phyloP scores from a whole-genome alignment of 2,113 vertebrate species.

The Thamnophis sirtalis region DNA sequence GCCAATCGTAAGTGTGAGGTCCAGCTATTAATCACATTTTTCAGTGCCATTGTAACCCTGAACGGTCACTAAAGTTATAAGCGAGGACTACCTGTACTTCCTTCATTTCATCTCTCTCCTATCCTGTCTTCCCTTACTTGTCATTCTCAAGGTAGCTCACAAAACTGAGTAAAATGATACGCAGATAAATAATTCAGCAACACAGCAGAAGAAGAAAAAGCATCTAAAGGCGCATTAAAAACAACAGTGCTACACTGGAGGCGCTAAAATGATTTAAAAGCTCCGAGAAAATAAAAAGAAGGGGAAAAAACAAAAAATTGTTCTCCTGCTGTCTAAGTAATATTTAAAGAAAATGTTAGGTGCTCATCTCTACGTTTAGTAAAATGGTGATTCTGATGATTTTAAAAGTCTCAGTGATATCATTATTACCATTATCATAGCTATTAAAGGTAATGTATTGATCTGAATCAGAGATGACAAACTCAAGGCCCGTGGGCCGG shows the following conservation, averaged over 20 bases:
- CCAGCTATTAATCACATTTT: not conserved
- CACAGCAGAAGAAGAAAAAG: not conserved
- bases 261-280: not conserved
- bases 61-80: not conserved
- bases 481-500: too few species aligned
- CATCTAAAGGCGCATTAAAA: not conserved
- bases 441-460: conserved; percentile 22
- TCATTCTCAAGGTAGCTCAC: not conserved
- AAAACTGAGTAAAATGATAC: not conserved
- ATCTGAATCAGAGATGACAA: conserved; percentile 13
- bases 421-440: not conserved
- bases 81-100: not conserved
- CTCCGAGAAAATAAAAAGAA: not conserved
- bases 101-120: not conserved
- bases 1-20: too few species aligned
- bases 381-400: not conserved
- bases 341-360: not conserved
- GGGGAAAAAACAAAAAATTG: not conserved
- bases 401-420: not conserved
- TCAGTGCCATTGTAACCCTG: not conserved
- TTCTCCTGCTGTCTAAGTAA: not conserved
- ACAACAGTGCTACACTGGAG: not conserved
- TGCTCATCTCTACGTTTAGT: not conserved
- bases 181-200: not conserved
- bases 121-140: not conserved